Base-by-base conservation (phyloP, 2,888 invertebrate genomes). In the Papilio protenor region DNA sequence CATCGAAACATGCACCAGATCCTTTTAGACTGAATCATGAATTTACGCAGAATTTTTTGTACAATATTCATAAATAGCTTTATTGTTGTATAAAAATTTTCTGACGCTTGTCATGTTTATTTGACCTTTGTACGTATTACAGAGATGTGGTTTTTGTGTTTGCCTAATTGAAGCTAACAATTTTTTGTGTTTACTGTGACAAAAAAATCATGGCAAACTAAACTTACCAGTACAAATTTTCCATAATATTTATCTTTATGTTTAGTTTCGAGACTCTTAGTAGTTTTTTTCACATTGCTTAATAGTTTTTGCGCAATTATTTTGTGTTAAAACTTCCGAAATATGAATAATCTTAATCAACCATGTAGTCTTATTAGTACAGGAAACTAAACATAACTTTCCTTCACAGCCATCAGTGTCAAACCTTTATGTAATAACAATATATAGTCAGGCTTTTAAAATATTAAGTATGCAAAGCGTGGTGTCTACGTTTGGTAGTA, bases 351-450 rank as follows among this genome's bases (percentile, higher is more conserved):
- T 23, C 12, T 23, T 12, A n/a, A 21, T 59, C 1, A 59, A 23
- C 3, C 40, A 40, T 40, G 5, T n/a, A 40, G 18, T 64, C 11
- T 45, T 45, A 69, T 69, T 69, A 21, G n/a, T 69, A 69, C n/a
- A 69, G 45, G 40, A 69, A 40, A 69, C 66, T 69, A 45, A 10
- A n/a, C n/a, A 45, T 45, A n/a, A 45, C 45, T 45, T 40, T 69
- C 66, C 40, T 40, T 45, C 12, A 45, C 12, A 45, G 45, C 14
- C n/a, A 45, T 45, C 66, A 69, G 21, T 69, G 45, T 1, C 45
- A 45, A 45, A 69, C 66, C 45, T 45, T 69, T 69, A 45, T 21
- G 21, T 45, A 21, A 69, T 45, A 45, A 40, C 66, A 69, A 69
- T 69, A 11, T 45, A 21, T 45, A 69, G 45, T 4, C 5, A 69